A percentile compares a stretch with the other conserved stretches of the same genome.
Conservation (phyloP, 2,113 vertebrate species). For the Silurus meridionalis region DNA sequence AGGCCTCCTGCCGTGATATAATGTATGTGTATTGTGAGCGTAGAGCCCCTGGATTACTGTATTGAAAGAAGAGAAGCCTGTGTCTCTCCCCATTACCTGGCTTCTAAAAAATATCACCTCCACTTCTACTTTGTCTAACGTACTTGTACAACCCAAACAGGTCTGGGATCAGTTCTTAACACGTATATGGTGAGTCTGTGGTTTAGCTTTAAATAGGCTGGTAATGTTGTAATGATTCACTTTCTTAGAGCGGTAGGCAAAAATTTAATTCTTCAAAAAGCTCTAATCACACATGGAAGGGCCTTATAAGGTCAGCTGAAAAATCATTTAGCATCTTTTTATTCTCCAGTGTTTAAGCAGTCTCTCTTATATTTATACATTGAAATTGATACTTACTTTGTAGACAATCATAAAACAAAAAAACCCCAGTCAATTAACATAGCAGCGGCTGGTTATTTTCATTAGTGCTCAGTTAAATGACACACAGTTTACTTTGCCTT, state of each 20-base stretch:
- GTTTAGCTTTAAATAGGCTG: conserved; percentile 8
- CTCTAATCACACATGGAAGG: background rate
- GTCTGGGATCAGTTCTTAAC: background rate
- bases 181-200: background rate
- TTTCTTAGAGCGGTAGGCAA: background rate
- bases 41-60: conserved; percentile 68
- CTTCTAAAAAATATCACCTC: conserved; percentile 43
- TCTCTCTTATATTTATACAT: no score
- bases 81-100: conserved; percentile 51
- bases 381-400: background rate
- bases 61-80: conserved; percentile 66
- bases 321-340: background rate
- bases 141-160: background rate
- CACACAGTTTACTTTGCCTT: background rate
- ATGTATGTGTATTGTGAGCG: conserved; percentile 65
- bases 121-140: conserved; percentile 1
- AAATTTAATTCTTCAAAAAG: conserved; percentile 13
- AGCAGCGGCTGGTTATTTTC: background rate
- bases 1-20: conserved; percentile 58
- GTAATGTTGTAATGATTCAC: background rate
- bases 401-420: background rate
- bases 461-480: background rate
- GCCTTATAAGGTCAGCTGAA: background rate
- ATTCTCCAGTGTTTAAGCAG: background rate
- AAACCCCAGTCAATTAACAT: background rate